Evolutionary conservation across 2,113 vertebrate species (phyloP).

Genomic region (Oreotrochilus melanogaster): DNA sequence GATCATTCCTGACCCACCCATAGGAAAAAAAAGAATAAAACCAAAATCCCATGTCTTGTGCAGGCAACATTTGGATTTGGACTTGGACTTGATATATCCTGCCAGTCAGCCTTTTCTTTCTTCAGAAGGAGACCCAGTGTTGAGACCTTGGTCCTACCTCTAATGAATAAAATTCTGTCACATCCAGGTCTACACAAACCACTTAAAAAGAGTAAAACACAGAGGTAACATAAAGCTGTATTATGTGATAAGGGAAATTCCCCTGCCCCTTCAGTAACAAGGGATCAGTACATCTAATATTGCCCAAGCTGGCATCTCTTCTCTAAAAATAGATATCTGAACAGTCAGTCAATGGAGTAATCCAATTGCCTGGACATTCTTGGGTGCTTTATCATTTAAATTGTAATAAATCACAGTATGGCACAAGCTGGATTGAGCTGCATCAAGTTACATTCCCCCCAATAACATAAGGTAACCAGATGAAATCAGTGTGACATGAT

Average conservation of each 20-base stretch:
- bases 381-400: conserved; percentile 79
- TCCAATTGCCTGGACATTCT: conserved; percentile 79
- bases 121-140: neutral
- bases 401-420: conserved; percentile 78
- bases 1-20: neutral
- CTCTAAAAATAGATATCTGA: conserved; percentile 77
- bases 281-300: conserved; percentile 50
- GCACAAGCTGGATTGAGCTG: conserved; percentile 58
- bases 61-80: neutral
- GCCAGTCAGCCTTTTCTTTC: neutral
- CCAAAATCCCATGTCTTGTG: accelerated
- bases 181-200: neutral
- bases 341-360: conserved; percentile 77
- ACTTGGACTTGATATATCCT: neutral
- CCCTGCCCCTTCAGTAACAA: neutral
- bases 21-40: neutral
- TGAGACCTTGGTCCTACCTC: neutral
- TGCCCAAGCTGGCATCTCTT: conserved; percentile 59
- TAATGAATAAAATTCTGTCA: neutral
- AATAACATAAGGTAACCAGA: conserved; percentile 73
- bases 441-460: conserved; percentile 52
- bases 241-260: neutral
- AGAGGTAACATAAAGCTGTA: neutral
- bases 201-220: neutral
- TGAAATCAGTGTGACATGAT: conserved; percentile 55